Evolutionary conservation across 2,797 vertebrate genomes (phyloP), one percentile per base, ranked within the genome.

Genomic region (Danio kyathit): DNA sequence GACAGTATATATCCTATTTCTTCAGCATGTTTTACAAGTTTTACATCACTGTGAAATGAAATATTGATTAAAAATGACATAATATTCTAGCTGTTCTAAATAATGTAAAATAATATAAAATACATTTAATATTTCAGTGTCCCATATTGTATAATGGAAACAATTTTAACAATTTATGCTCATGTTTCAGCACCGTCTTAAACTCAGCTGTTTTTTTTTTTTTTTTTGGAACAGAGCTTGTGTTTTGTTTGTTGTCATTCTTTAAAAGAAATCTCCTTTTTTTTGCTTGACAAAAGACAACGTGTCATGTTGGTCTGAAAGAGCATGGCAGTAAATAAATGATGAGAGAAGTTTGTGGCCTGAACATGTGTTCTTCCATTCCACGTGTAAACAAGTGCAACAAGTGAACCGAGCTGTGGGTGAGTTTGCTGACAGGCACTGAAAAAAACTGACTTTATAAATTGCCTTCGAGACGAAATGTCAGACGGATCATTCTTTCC

Each of bases 381-480:
- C 21, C 64, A 69, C 0, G 43, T 13, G 43, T 78, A 69, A 77
- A 67, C 14, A 59, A 48, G 11, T 19, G 38, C 52, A 43, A 51
- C 38, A 43, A 2, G 66, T 61, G 4, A 6, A 16, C 67, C 54
- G 41, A 46, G 10, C 48, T 13, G 29, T 41, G 75, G 21, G 49
- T 38, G 38, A 69, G 44, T 57, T 66, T 74, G 49, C 67, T 49
- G 10, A 52, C 49, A 52, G 49, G 10, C 29, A 29, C 29, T 29
- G 29, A 29, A 29, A 29, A 13, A 52, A 52, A 13, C 49, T 52
- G 49, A 52, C 10, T 83, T 87, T 83, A 85, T 86, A 86, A 89
- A 89, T 88, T 87, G 82, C 80, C 82, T 86, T 88, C 78, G 49
- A 80, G 83, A 88, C 76, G 73, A 88, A 87, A 82, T 86, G 83